Conservation (phyloP, 1,140 invertebrate genomes). For the Pentalonia nigronervosa region DNA sequence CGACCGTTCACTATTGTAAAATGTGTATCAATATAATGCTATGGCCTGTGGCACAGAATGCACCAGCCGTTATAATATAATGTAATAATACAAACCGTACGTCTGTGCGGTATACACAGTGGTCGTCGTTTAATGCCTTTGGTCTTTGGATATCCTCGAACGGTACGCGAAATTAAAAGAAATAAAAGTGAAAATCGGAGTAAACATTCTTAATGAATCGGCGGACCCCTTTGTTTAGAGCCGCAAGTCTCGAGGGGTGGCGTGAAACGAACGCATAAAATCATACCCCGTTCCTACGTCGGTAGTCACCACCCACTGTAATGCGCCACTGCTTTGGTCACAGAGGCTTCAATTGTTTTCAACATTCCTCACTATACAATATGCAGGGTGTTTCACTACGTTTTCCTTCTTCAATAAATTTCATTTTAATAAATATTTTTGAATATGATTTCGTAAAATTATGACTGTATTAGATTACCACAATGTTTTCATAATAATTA, state of each 20-base stretch:
- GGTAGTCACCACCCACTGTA: neutral
- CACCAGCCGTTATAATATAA: neutral
- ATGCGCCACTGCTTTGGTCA: slow-evolving; percentile 9
- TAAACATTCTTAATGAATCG: slow-evolving; percentile 33
- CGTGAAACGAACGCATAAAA: slow-evolving; percentile 3
- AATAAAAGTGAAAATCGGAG: slow-evolving; percentile 20
- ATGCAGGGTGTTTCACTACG: neutral
- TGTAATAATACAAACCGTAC: neutral
- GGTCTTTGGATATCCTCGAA: neutral
- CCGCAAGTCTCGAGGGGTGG: neutral
- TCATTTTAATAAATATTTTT: neutral
- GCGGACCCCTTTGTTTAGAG: slow-evolving; percentile 20
- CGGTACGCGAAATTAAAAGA: neutral
- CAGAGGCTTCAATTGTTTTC: neutral
- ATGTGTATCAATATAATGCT: neutral
- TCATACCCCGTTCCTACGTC: neutral
- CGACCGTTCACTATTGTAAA: neutral
- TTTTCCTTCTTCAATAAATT: too few relatives aligned
- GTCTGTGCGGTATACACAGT: neutral
- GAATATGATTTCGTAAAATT: neutral
- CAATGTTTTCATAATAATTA: neutral
- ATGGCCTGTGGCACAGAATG: neutral
- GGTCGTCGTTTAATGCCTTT: slow-evolving; percentile 15
- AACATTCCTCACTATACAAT: neutral
- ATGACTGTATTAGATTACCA: neutral